Evolutionary conservation across 2,797 vertebrate species (phyloP).

Genomic region (Yasuhikotakia modesta): DNA sequence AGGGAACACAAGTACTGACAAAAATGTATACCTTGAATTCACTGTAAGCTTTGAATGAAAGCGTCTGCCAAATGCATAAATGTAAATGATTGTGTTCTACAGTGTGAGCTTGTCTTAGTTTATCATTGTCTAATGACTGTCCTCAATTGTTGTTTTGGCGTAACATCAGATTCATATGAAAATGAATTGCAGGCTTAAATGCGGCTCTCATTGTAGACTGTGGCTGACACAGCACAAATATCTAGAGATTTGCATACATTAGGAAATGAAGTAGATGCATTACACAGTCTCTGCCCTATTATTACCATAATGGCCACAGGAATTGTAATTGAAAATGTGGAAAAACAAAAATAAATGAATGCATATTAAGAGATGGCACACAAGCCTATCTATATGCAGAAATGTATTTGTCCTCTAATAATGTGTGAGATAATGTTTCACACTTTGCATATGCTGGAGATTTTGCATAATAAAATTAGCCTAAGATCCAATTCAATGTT

Average conservation of each 20-base stretch:
- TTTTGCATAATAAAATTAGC: not conserved
- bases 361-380: no score
- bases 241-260: constrained; percentile 1
- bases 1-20: no score
- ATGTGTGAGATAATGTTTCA: no score
- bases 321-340: not conserved
- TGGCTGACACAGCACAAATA: not conserved
- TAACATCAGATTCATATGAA: constrained; percentile 4
- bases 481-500: not conserved
- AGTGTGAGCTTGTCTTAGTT: not conserved
- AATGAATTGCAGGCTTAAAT: constrained; percentile 23
- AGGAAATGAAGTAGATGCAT: not conserved
- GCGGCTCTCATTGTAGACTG: constrained; percentile 5
- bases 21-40: no score
- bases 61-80: no score
- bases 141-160: constrained; percentile 14
- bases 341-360: not conserved
- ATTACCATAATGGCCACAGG: not conserved
- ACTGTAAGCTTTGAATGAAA: no score
- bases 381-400: no score
- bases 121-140: constrained; percentile 5
- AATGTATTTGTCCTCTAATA: no score
- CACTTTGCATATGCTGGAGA: not conserved
- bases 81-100: no score
- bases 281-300: not conserved